phyloP scores from a whole-genome alignment of 2,113 vertebrate genomes.

The Tautogolabrus adspersus region DNA sequence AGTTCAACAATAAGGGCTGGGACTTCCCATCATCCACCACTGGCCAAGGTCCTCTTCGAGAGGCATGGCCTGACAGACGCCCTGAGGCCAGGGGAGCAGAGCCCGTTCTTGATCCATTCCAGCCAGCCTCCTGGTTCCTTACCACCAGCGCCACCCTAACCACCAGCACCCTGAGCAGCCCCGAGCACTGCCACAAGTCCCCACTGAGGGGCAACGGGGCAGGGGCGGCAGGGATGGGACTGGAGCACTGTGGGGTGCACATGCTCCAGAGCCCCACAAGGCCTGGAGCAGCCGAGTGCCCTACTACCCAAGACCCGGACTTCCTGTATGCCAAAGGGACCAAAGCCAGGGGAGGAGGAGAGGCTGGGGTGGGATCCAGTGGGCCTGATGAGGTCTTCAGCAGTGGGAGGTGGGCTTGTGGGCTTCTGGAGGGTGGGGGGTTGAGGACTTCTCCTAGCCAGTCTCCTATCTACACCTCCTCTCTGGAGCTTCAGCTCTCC shows the following conservation, averaged over 20 bases:
- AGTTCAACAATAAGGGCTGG: slow-evolving; percentile 94
- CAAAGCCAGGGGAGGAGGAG: slow-evolving; percentile 82
- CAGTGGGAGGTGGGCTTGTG: slow-evolving; percentile 87
- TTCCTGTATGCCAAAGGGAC: slow-evolving; percentile 83
- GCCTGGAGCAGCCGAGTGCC: slow-evolving; percentile 78
- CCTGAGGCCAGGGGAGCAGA: slow-evolving; percentile 77
- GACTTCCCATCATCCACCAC: slow-evolving; percentile 80
- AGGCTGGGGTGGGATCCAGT: slow-evolving; percentile 78
- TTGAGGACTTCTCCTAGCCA: slow-evolving; percentile 81
- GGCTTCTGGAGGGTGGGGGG: slow-evolving; percentile 81
- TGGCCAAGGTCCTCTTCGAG: slow-evolving; percentile 72
- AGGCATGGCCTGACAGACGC: slow-evolving; percentile 86
- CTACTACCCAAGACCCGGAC: slow-evolving; percentile 81
- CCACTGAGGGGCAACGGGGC: slow-evolving; percentile 76
- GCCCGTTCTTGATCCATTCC: slow-evolving; percentile 82
- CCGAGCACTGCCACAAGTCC: slow-evolving; percentile 92
- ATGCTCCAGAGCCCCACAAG: slow-evolving; percentile 88
- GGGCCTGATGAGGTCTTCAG: slow-evolving; percentile 85
- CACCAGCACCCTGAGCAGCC: slow-evolving; percentile 92
- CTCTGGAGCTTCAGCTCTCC: slow-evolving; percentile 90
- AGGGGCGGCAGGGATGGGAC: slow-evolving; percentile 47
- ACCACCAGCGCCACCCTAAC: slow-evolving; percentile 96
- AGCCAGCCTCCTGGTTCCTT: slow-evolving; percentile 92
- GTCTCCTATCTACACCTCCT: slow-evolving; percentile 86
- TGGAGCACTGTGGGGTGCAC: slow-evolving; percentile 86